Percentiles rank a stretch among this genome's conserved stretches.
Evolutionary conservation across 2,888 invertebrate species (phyloP).

Genomic region (Catotricha subobsoleta): DNA sequence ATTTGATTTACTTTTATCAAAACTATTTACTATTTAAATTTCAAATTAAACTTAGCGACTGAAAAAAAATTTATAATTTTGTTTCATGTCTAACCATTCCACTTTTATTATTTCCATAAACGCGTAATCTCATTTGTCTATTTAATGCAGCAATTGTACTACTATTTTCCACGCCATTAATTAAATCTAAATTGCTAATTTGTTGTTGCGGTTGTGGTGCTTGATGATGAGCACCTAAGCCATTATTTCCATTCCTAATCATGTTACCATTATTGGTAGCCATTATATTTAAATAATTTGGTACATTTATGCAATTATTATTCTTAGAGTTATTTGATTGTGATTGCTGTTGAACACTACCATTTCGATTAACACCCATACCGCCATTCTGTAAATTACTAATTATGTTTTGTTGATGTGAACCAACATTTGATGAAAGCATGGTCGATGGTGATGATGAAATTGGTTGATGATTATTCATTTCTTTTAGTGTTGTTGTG

Average conservation of each 20-base stretch:
- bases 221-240: no score
- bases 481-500: background rate
- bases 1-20: no score
- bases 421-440: no score
- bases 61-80: slow-evolving; percentile 13
- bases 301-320: no score
- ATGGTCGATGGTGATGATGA: background rate
- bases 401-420: slow-evolving; percentile 2
- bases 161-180: slow-evolving; percentile 14
- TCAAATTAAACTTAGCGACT: background rate
- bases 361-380: no score
- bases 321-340: slow-evolving; percentile 11
- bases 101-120: slow-evolving; percentile 14
- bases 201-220: no score
- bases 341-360: background rate
- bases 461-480: background rate
- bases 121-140: slow-evolving; percentile 14
- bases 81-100: slow-evolving; percentile 17
- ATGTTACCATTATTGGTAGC: no score
- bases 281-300: no score
- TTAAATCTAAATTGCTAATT: slow-evolving; percentile 16
- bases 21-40: no score
- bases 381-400: no score
- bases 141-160: slow-evolving; percentile 11
- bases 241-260: no score